phyloP scores from a whole-genome alignment of 2,888 invertebrate genomes.

The Perizoma affinitatum region DNA sequence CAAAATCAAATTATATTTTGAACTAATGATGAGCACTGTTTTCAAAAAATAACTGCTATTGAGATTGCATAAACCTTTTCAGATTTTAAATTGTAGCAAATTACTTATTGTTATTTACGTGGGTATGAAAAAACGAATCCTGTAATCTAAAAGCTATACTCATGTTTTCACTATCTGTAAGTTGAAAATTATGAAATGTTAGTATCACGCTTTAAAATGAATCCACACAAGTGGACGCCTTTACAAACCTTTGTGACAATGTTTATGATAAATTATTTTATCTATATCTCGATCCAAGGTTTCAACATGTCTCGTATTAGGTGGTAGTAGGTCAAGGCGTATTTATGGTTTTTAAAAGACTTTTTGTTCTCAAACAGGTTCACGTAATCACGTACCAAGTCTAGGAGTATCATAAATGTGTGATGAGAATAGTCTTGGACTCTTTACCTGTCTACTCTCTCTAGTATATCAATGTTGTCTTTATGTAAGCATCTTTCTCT shows the following conservation, averaged over 20 bases:
- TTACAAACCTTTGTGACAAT: constrained; percentile 9
- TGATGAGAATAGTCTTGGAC: constrained; percentile 2
- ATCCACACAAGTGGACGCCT: too few relatives aligned
- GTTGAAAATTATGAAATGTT: too few relatives aligned
- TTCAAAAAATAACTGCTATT: too few relatives aligned
- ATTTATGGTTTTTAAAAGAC: constrained; percentile 60
- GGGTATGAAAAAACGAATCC: too few relatives aligned
- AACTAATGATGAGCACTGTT: too few relatives aligned
- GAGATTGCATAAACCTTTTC: too few relatives aligned
- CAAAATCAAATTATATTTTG: too few relatives aligned
- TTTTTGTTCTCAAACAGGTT: constrained; percentile 58
- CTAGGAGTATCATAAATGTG: constrained; percentile 15
- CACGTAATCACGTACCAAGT: constrained; percentile 1
- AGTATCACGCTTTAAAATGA: too few relatives aligned
- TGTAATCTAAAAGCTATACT: too few relatives aligned
- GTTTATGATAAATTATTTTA: constrained; percentile 26
- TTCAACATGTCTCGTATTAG: constrained; percentile 21
- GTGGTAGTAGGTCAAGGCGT: constrained; percentile 56
- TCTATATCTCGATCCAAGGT: constrained; percentile 35
- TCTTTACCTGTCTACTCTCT: background rate
- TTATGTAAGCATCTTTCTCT: background rate
- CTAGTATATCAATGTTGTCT: background rate
- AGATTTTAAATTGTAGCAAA: too few relatives aligned
- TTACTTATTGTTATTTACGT: too few relatives aligned
- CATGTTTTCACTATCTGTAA: too few relatives aligned